A percentile compares a stretch with the other conserved stretches of the same genome.
Evolutionary conservation across 2,888 invertebrate species (phyloP).

Genomic region (Orthosia gothica): DNA sequence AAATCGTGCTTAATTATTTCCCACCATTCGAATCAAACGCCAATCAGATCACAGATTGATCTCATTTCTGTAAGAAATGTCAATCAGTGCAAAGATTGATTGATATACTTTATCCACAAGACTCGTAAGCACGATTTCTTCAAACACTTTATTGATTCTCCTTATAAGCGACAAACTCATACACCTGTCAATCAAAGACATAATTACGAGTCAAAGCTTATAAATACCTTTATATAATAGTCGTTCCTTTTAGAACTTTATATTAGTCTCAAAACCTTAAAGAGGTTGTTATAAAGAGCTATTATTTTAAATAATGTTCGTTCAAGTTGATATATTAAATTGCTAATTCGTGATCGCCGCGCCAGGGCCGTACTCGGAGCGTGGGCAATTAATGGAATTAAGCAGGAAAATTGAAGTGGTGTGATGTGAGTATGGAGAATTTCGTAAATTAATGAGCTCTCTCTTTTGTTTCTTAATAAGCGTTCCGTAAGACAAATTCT

Average conservation of each 20-base stretch:
- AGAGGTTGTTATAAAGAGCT: slow-evolving; percentile 60
- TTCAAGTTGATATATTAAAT: slow-evolving; percentile 50
- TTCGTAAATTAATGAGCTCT: slow-evolving; percentile 48
- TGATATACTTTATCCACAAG: slow-evolving; percentile 23
- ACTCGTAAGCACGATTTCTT: slow-evolving; percentile 19
- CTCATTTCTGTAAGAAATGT: slow-evolving; percentile 10
- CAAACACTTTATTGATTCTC: slow-evolving; percentile 29
- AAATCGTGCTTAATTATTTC: background rate
- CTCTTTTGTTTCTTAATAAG: slow-evolving; percentile 51
- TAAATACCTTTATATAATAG: slow-evolving; percentile 41
- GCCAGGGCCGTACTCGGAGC: slow-evolving; percentile 37
- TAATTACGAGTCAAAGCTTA: slow-evolving; percentile 59
- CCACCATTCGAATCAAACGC: background rate
- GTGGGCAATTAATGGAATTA: slow-evolving; percentile 30
- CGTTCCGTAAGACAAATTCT: slow-evolving; percentile 39
- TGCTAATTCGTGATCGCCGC: slow-evolving; percentile 39
- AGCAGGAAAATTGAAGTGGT: slow-evolving; percentile 35
- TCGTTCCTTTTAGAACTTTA: slow-evolving; percentile 38
- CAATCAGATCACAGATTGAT: slow-evolving; percentile 20
- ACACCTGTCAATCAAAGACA: slow-evolving; percentile 61
- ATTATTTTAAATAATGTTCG: slow-evolving; percentile 66
- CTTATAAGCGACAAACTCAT: slow-evolving; percentile 42
- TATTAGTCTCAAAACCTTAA: slow-evolving; percentile 59
- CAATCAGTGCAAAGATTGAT: slow-evolving; percentile 36
- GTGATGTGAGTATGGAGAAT: slow-evolving; percentile 38